A percentile compares a stretch with the other conserved stretches of the same genome.
Evolutionary conservation across 2,888 invertebrate genomes (phyloP).

Genomic region (Nemotelus nigrinus): DNA sequence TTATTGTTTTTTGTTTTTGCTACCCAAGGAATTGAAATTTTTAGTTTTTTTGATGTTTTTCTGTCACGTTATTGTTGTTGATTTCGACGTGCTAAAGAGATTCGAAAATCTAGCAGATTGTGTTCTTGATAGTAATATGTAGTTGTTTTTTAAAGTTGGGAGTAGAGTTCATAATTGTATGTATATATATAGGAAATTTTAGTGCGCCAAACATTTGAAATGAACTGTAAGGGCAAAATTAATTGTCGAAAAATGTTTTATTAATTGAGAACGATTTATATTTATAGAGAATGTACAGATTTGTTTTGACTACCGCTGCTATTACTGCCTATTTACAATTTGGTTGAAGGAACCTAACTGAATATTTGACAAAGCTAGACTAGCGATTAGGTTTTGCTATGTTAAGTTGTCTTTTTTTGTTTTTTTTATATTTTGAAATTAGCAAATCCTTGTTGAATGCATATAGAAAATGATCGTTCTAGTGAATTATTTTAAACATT

Average conservation of each 20-base stretch:
- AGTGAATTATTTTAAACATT: neutral
- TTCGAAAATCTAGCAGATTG: slow-evolving; percentile 22
- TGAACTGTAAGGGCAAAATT: neutral
- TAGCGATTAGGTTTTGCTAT: too few species aligned
- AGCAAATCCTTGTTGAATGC: too few species aligned
- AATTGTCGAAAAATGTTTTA: neutral
- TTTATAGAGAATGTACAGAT: slow-evolving; percentile 14
- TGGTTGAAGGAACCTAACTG: slow-evolving; percentile 6
- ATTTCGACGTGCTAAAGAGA: slow-evolving; percentile 29
- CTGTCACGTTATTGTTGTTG: neutral
- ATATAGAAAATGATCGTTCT: too few species aligned
- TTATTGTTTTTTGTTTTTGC: slow-evolving; percentile 27
- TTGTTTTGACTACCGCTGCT: neutral
- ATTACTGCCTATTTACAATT: slow-evolving; percentile 18
- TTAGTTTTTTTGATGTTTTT: neutral
- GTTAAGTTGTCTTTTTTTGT: too few species aligned
- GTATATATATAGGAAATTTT: slow-evolving; percentile 24
- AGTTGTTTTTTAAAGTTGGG: slow-evolving; percentile 15
- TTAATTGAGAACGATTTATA: neutral
- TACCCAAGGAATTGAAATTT: neutral
- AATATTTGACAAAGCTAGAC: neutral
- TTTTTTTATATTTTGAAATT: too few species aligned
- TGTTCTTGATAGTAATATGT: slow-evolving; percentile 13
- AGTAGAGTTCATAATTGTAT: slow-evolving; percentile 7
- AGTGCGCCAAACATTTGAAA: slow-evolving; percentile 36